Conservation (phyloP, 2,113 vertebrate genomes). For the Megaceryle maxima region DNA sequence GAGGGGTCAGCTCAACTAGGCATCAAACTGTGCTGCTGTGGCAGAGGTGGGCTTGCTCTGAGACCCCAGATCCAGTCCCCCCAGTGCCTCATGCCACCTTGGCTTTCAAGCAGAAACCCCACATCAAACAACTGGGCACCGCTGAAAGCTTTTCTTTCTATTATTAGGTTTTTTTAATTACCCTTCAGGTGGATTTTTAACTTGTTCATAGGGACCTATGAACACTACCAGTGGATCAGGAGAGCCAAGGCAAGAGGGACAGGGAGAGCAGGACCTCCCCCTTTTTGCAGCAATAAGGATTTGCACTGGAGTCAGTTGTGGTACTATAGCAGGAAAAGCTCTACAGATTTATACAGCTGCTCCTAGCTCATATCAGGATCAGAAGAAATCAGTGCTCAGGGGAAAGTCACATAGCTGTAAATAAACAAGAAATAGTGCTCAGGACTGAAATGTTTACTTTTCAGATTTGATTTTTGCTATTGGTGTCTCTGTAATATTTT, state of each 20-base stretch:
- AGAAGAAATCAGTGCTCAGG: background rate
- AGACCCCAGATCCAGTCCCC: background rate
- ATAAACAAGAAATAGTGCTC: constrained; percentile 10
- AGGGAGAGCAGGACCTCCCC: background rate
- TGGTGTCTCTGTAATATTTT: constrained; percentile 29
- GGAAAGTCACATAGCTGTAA: constrained; percentile 48
- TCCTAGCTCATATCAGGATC: background rate
- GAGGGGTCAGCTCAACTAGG: background rate
- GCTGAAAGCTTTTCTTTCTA: background rate
- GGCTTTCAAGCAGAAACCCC: background rate
- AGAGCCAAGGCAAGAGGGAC: background rate
- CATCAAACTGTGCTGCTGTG: rapidly evolving
- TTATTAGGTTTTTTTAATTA: background rate
- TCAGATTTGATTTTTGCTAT: constrained; percentile 50
- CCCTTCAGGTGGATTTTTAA: background rate
- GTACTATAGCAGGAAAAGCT: background rate
- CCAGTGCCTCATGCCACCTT: background rate
- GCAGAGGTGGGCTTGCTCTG: background rate
- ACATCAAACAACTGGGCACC: background rate
- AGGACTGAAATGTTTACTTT: constrained; percentile 57
- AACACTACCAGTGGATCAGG: background rate
- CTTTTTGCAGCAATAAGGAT: background rate
- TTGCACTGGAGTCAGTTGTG: background rate
- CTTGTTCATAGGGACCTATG: background rate
- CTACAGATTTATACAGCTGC: background rate